Conservation (phyloP, 2,888 invertebrate species). For the Alloscopus bannaensis region DNA sequence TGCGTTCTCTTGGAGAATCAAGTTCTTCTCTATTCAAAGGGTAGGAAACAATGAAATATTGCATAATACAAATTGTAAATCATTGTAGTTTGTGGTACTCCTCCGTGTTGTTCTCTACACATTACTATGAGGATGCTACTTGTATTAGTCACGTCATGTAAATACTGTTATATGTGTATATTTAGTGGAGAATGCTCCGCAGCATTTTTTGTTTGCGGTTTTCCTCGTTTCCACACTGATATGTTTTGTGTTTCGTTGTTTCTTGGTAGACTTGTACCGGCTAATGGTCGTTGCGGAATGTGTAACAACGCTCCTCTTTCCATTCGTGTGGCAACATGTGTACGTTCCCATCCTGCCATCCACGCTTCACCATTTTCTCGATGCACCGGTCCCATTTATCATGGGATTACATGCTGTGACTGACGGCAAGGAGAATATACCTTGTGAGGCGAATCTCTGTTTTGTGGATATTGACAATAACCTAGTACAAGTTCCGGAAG, state of each 20-base stretch:
- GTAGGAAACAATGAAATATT: too few species aligned
- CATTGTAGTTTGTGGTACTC: background rate
- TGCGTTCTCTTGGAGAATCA: slow-evolving; percentile 98
- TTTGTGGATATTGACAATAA: slow-evolving; percentile 97
- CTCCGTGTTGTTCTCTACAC: background rate
- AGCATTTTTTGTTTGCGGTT: too few species aligned
- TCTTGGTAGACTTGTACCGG: slow-evolving; percentile 88
- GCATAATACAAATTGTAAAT: too few species aligned
- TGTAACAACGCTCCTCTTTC: slow-evolving; percentile 91
- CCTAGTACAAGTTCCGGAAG: slow-evolving; percentile 88
- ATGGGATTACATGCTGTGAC: slow-evolving; percentile 86
- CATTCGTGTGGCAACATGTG: slow-evolving; percentile 98
- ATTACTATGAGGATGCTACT: too few species aligned
- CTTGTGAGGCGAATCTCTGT: slow-evolving; percentile 89
- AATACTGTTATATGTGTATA: too few species aligned
- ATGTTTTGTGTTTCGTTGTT: slow-evolving; percentile 1
- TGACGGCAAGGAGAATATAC: slow-evolving; percentile 69
- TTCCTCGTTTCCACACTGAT: too few species aligned
- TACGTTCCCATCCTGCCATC: slow-evolving; percentile 99
- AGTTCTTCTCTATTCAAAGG: slow-evolving; percentile 93
- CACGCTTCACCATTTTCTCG: slow-evolving; percentile 95
- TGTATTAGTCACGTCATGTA: too few species aligned
- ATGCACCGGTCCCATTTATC: slow-evolving; percentile 99
- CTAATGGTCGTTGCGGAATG: slow-evolving; percentile 98
- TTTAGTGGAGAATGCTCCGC: too few species aligned